Evolutionary conservation across 2,797 vertebrate genomes (phyloP), one percentile per base, ranked within the genome.

Genomic region (Semotilus atromaculatus): DNA sequence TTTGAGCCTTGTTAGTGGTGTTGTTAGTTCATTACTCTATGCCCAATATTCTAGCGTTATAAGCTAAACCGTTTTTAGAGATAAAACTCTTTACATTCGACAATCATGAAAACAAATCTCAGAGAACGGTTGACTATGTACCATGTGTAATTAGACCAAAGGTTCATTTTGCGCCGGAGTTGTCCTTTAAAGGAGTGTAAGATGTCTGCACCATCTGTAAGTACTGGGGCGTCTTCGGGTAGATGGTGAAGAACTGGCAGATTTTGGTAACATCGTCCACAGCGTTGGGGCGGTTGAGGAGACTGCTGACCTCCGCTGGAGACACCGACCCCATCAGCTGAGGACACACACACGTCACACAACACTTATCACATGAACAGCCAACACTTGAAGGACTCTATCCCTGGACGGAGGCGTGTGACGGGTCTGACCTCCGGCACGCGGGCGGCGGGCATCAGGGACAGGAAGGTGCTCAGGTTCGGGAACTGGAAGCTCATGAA

Each of bases 401-500:
- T 62, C 23, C 45, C 5, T 18, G n/a, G 58, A 26, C 18, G 23
- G 26, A 71, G 34, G 5, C 7, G 0, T 11, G 1, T 13, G 9
- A 26, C 4, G 60, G 48, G 14, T 87, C 90, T 67, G 9, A 96
- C 95, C 95, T 92, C 89, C 19, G 67, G 5, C 82, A 31, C 84
- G 7, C 34, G 84, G 85, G 76, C 8, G 0, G 7, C 58, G 31
- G 95, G 94, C 80, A 95, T 93, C 85, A 96, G 91, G 1, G 88
- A 91, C 85, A 96, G 18, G 88, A 95, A 90, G 53, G 89, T 76
- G 34, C 92, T 92, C 84, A 96, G 83, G 81, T 92, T 90, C 60
- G 95, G 95, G 87, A 96, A 94, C 89, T 90, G 90, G 89, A 95
- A 96, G 3, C 89, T 91, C 90, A 92, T 10, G 90, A 96, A 95